Conservation (phyloP, 2,888 invertebrate genomes). For the Hyposoter didymator region DNA sequence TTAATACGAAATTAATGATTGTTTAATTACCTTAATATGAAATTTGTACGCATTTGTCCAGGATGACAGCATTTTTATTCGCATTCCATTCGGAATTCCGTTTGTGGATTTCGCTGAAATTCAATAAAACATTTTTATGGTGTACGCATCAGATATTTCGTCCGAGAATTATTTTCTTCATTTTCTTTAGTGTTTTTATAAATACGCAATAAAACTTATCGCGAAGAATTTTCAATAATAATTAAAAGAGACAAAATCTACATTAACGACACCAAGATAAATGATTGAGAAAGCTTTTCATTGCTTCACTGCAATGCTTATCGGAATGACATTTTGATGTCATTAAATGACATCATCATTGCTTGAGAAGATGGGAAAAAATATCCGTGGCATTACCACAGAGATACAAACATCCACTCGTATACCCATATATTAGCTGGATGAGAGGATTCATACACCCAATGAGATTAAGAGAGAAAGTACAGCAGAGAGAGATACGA, state of each 20-base stretch:
- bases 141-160: background rate
- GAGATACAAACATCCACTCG: slow-evolving; percentile 29
- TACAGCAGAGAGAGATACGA: slow-evolving; percentile 52
- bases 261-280: background rate
- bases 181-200: background rate
- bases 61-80: background rate
- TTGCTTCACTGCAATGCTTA: slow-evolving; percentile 5
- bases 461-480: slow-evolving; percentile 41
- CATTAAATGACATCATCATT: slow-evolving; percentile 71
- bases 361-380: slow-evolving; percentile 40
- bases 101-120: background rate
- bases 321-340: slow-evolving; percentile 65
- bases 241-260: background rate
- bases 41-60: background rate
- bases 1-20: background rate
- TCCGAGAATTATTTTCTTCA: background rate
- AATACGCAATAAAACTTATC: background rate
- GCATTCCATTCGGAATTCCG: background rate
- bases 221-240: background rate
- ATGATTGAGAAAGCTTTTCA: background rate
- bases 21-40: background rate
- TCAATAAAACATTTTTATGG: background rate
- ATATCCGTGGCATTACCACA: background rate
- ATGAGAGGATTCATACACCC: slow-evolving; percentile 36
- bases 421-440: slow-evolving; percentile 36